These are phyloP conservation scores for Pseudonaja textilis DNA, from an alignment of 2,113 vertebrate genomes.

Conservation along the genomic window DNA sequence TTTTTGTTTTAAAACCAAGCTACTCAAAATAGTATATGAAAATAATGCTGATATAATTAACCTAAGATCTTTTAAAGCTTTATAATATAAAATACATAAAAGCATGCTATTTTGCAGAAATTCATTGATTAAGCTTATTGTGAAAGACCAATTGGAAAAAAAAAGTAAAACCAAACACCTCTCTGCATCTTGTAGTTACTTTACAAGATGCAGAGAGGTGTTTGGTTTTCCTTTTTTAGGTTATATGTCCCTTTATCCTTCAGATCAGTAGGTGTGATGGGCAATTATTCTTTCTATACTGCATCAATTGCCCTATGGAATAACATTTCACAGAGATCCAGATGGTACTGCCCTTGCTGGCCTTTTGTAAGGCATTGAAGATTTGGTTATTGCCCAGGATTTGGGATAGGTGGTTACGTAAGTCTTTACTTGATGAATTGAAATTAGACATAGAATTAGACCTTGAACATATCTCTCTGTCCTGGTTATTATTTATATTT, in stretches of 20 bases:
- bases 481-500: too few species aligned
- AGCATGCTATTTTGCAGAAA: neutral
- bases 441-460: neutral
- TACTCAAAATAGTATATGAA: neutral
- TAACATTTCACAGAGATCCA: neutral
- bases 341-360: neutral
- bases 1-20: neutral
- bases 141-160: neutral
- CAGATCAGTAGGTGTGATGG: constrained; percentile 29
- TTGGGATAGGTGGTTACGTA: neutral
- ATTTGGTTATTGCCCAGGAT: neutral
- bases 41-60: neutral
- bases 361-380: neutral
- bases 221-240: neutral
- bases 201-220: too few species aligned
- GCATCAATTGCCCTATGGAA: neutral
- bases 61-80: neutral
- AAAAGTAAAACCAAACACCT: neutral
- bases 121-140: neutral
- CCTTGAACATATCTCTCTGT: neutral
- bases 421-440: neutral
- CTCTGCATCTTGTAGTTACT: constrained; percentile 24
- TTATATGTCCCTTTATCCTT: constrained; percentile 58
- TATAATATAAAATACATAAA: neutral
- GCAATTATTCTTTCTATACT: neutral